Percentiles rank a stretch among this genome's conserved stretches.
Conservation (phyloP, 92 coral and sea anemone species). For the Isaurus tuberculatus region DNA sequence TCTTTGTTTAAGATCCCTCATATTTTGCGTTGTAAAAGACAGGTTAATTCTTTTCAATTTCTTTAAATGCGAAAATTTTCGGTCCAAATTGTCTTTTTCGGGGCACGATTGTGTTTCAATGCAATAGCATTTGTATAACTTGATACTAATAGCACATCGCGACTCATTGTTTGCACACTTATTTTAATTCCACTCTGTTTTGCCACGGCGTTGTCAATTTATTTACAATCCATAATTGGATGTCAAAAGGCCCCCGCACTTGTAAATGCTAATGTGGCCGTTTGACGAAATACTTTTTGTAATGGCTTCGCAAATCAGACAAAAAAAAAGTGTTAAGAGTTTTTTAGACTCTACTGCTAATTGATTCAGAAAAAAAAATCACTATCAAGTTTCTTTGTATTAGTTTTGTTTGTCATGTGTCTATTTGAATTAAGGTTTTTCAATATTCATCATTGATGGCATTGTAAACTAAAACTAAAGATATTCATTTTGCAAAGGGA, state of each 20-base stretch:
- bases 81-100: background rate
- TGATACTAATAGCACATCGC: background rate
- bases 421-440: too few species aligned
- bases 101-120: background rate
- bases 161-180: background rate
- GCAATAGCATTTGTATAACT: background rate
- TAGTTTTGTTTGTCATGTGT: too few species aligned
- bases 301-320: too few species aligned
- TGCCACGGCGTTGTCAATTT: background rate
- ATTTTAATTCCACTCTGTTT: slow-evolving; percentile 3
- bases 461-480: too few species aligned
- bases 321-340: too few species aligned
- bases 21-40: background rate
- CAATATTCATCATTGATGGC: too few species aligned
- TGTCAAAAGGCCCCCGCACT: background rate
- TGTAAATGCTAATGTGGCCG: background rate
- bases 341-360: too few species aligned
- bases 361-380: too few species aligned
- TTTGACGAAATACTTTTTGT: background rate
- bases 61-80: background rate
- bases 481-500: too few species aligned
- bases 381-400: too few species aligned
- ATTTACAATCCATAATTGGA: background rate
- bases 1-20: background rate
- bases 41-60: background rate